phyloP scores from a whole-genome alignment of 2,797 vertebrate genomes.

The Lycodopsis pacificus region DNA sequence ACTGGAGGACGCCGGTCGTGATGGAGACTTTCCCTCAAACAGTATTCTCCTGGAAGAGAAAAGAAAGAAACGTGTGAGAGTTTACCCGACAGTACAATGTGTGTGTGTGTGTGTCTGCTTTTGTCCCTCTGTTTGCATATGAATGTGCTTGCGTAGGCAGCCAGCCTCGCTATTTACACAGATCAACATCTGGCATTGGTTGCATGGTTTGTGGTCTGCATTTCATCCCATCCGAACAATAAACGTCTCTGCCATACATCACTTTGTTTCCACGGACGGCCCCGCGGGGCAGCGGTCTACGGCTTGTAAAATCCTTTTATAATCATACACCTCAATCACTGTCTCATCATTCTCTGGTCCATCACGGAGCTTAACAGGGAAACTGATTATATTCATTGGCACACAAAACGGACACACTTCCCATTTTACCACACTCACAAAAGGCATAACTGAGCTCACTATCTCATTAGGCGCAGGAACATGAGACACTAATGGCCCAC shows the following conservation, averaged over 20 bases:
- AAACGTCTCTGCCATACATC: conserved; percentile 65
- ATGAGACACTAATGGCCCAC: conserved; percentile 51
- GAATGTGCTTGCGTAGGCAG: conserved; percentile 64
- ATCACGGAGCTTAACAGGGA: conserved; percentile 40
- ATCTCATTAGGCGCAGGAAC: conserved; percentile 59
- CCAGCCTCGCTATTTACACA: conserved; percentile 56
- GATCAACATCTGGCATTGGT: conserved; percentile 75
- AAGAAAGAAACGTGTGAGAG: conserved; percentile 23
- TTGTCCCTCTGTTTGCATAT: conserved; percentile 52
- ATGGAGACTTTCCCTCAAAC: conserved; percentile 71
- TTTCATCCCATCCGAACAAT: conserved; percentile 71
- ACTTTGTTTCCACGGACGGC: conserved; percentile 53
- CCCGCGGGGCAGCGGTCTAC: conserved; percentile 42
- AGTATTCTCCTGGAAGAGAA: conserved; percentile 73
- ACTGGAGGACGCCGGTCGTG: conserved; percentile 67
- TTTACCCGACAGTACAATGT: conserved; percentile 25
- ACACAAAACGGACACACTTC: conserved; percentile 3
- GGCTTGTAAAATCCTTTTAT: conserved; percentile 37
- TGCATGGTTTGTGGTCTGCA: conserved; percentile 68
- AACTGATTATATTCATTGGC: conserved; percentile 41
- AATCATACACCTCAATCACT: conserved; percentile 52
- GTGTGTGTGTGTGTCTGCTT: conserved; percentile 25
- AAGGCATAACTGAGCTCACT: conserved; percentile 45
- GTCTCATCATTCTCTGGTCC: conserved; percentile 45
- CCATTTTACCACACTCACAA: neutral